Evolutionary conservation across 2,888 invertebrate species (phyloP), one percentile per base, ranked within the genome.

Genomic region (Ptychoptera albimana): DNA sequence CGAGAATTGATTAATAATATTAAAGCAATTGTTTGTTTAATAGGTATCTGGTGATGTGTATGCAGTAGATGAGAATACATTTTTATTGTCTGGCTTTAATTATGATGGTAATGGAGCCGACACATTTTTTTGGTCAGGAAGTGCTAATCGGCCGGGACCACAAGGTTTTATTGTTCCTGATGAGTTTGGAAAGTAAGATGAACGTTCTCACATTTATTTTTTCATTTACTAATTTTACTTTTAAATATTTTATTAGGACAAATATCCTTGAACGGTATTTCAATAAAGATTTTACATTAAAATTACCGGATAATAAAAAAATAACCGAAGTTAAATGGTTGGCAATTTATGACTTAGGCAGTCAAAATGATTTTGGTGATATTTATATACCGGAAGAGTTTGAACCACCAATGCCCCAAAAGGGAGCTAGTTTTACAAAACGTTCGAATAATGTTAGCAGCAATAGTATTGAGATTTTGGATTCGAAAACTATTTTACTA

Each of bases 91-190:
- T 14, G 76, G 78, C 50, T 91, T 92, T 59, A 86, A 78, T 60
- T 92, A 92, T 54, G 91, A 92, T 60, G 92, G 91, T 36, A 83
- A 84, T 38, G 91, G 89, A 0, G 82, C 82, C 9, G 92, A 92
- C 59, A 84, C 91, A 2, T 92, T 87, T 66, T 92, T 92, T 65
- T 92, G 89, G 89, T 83, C 88, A 0, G 92, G 92, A n/a, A 79
- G 85, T 31, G 72, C 83, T 0, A 84, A 82, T 55, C 70, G 88
- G 14, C 88, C 91, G 0, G 88, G 89, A 1, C 87, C 87, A 0
- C 84, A 89, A 60, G 92, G 92, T 7, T 91, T 91, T 60, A 89
- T 91, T 45, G 82, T 92, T 38, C 85, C 91, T 1, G 85, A 92
- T 56, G 82, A 88, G 61, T 74, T 76, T 61, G 86, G 86, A 61